These are phyloP conservation scores for Agrypnia vestita DNA, from an alignment of 1,140 invertebrate genomes.

Conservation along the genomic window DNA sequence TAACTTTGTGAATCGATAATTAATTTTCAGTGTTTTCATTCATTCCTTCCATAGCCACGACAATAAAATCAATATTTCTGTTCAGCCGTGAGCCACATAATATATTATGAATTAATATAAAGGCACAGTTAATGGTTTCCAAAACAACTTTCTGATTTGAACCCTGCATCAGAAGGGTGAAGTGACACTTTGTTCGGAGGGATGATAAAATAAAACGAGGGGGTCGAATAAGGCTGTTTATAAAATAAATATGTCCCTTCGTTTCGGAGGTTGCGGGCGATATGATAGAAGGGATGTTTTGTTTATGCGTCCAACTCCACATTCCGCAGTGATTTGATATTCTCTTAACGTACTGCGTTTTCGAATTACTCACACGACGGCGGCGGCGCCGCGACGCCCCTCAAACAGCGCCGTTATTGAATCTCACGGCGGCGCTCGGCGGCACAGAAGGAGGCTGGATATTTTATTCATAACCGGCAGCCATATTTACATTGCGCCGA, in stretches of 20 bases:
- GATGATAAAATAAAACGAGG: constrained; percentile 1
- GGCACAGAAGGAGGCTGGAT: constrained; percentile 43
- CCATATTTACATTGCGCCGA: constrained; percentile 53
- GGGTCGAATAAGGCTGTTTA: not conserved
- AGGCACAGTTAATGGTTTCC: too few species aligned
- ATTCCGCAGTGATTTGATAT: constrained; percentile 14
- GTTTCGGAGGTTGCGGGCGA: constrained; percentile 8
- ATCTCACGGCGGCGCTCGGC: constrained; percentile 20
- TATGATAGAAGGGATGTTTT: constrained; percentile 27
- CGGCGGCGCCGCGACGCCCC: constrained; percentile 22
- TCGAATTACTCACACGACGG: constrained; percentile 30
- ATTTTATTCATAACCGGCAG: constrained; percentile 57
- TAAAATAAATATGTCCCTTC: constrained; percentile 33
- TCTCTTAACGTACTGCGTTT: constrained; percentile 33
- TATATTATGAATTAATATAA: not conserved
- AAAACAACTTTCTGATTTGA: too few species aligned
- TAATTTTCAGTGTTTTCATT: too few species aligned
- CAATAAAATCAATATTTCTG: too few species aligned
- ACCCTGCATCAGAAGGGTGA: not conserved
- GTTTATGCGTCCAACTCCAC: constrained; percentile 1
- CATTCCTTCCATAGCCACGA: too few species aligned
- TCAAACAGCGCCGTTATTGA: constrained; percentile 56
- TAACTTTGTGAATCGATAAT: too few species aligned
- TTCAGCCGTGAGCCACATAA: too few species aligned
- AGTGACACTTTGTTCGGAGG: not conserved